phyloP scores from a whole-genome alignment of 1,140 invertebrate species.

The Pseudomyrmex flavicornis region DNA sequence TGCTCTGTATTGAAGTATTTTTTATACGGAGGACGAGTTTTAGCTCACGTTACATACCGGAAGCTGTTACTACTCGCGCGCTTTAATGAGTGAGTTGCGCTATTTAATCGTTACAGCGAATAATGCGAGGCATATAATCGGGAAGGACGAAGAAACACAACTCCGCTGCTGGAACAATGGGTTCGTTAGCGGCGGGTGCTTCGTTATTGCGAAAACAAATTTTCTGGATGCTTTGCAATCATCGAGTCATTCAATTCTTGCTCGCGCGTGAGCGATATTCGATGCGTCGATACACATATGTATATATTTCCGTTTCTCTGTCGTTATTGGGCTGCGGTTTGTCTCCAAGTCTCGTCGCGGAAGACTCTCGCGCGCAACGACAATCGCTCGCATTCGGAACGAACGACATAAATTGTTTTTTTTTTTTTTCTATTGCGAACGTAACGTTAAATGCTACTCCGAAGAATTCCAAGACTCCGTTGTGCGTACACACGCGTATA shows the following conservation, averaged over 20 bases:
- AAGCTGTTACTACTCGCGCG: constrained; percentile 34
- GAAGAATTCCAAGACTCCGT: no score
- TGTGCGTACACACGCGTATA: no score
- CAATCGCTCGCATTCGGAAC: neutral
- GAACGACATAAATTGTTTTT: neutral
- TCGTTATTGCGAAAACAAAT: constrained; percentile 72
- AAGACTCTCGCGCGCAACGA: constrained; percentile 11
- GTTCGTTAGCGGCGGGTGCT: constrained; percentile 68
- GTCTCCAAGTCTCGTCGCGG: constrained; percentile 18
- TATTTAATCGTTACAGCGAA: constrained; percentile 60
- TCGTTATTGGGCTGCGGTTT: constrained; percentile 17
- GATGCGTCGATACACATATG: constrained; percentile 29
- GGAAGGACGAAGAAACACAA: constrained; percentile 62
- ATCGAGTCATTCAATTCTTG: constrained; percentile 75
- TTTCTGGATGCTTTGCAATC: constrained; percentile 73
- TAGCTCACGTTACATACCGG: constrained; percentile 21
- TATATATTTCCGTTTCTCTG: constrained; percentile 4
- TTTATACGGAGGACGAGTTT: neutral
- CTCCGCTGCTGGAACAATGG: constrained; percentile 64
- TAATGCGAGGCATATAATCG: constrained; percentile 49
- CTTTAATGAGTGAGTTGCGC: constrained; percentile 56
- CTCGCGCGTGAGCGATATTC: constrained; percentile 24
- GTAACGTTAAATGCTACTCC: no score
- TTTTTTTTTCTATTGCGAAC: no score
- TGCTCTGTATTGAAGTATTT: constrained; percentile 13